A percentile compares a stretch with the other conserved stretches of the same genome.
Conservation (phyloP, 2,797 vertebrate genomes). For the Gallirallus australis region DNA sequence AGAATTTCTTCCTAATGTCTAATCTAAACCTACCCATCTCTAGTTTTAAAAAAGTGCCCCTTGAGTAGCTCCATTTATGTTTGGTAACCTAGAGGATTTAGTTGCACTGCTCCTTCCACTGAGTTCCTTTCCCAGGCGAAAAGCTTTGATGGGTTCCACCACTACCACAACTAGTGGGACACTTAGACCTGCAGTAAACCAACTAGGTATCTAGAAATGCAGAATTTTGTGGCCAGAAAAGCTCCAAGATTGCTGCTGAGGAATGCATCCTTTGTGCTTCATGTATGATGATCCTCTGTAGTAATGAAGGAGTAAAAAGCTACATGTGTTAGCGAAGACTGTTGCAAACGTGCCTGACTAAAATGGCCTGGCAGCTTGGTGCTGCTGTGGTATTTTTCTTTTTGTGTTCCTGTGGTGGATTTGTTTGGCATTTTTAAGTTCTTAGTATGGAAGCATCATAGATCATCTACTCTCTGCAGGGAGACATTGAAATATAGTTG, state of each 20-base stretch:
- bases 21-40: too few relatives aligned
- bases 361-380: not conserved
- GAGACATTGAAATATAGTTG: conserved; percentile 55
- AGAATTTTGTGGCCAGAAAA: not conserved
- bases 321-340: not conserved
- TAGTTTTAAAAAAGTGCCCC: too few relatives aligned
- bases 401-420: not conserved
- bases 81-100: not conserved
- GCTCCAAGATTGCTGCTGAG: not conserved
- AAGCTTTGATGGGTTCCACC: not conserved
- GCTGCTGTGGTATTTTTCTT: not conserved
- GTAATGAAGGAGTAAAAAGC: not conserved
- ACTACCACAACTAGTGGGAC: not conserved
- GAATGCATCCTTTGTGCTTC: not conserved
- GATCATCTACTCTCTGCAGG: conserved; percentile 46
- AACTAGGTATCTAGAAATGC: not conserved
- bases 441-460: conserved; percentile 23
- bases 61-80: not conserved
- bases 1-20: too few relatives aligned
- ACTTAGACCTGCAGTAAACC: not conserved
- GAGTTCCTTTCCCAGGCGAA: not conserved
- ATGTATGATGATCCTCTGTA: not conserved
- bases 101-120: not conserved
- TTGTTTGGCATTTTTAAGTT: conserved; percentile 7
- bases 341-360: not conserved